These are phyloP conservation scores for Diplazon laetatorius DNA, from an alignment of 2,888 invertebrate genomes.

Conservation along the genomic window DNA sequence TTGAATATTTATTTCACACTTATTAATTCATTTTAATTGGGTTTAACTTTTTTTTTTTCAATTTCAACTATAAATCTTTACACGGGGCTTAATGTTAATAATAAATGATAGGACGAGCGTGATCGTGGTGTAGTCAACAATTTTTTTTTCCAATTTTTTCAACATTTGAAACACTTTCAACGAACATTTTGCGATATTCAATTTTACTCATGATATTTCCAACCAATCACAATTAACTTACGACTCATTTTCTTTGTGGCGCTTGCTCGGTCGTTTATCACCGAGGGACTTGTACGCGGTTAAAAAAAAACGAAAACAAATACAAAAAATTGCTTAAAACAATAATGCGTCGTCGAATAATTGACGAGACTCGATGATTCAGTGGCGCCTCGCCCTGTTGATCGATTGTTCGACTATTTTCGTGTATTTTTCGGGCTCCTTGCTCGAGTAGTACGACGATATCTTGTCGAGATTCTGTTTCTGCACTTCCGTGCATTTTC, in stretches of 20 bases:
- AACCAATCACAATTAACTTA: not conserved
- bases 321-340: not conserved
- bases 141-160: not conserved
- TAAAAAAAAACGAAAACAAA: not conserved
- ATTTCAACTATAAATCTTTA: slow-evolving; percentile 7
- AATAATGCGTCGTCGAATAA: not conserved
- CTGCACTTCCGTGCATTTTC: slow-evolving; percentile 66
- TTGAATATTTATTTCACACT: too few relatives aligned
- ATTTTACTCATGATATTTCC: not conserved
- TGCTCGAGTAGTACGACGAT: slow-evolving; percentile 61
- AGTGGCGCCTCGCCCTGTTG: slow-evolving; percentile 45
- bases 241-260: not conserved
- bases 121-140: not conserved
- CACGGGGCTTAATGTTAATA: not conserved
- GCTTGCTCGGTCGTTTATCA: not conserved
- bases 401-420: slow-evolving; percentile 62
- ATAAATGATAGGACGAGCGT: not conserved
- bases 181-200: not conserved
- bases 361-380: not conserved
- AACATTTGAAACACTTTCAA: slow-evolving; percentile 16
- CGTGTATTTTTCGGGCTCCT: slow-evolving; percentile 66
- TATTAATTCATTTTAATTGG: too few relatives aligned
- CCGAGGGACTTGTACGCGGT: not conserved
- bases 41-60: too few relatives aligned
- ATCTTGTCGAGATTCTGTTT: slow-evolving; percentile 60